Evolutionary conservation across 2,113 vertebrate species (phyloP), one percentile per base, ranked within the genome.

Genomic region (Pomatostomus ruficeps): DNA sequence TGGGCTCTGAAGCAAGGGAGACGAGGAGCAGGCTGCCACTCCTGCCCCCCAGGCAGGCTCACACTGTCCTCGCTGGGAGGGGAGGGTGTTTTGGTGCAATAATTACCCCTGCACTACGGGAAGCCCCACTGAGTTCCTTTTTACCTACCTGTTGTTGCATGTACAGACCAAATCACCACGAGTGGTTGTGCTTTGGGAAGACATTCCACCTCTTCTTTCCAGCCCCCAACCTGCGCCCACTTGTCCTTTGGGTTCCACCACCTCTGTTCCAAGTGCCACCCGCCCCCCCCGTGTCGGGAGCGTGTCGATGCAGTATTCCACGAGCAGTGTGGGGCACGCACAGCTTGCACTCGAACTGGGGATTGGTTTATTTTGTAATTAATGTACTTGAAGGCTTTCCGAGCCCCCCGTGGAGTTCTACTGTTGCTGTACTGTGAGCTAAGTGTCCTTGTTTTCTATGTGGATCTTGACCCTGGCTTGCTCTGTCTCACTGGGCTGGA

Each of bases 401-500:
- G 2, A 95, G 94, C 89, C 87, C 92, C 90, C 81, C 0, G 80
- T 91, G 91, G 96, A 95, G 91, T 95, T 89, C 85, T 79, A 85
- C 88, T 55, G 89, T 95, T 94, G 93, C 95, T 93, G 96, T 97
- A 93, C 94, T 73, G 94, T 97, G 95, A 95, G 96, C 93, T 96
- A 95, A 90, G 95, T 97, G 95, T 91, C 97, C 97, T 96, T 91
- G 97, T 96, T 97, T 95, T 93, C 89, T 96, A 92, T 72, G 95
- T 95, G 91, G 72, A 87, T 95, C 93, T 95, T 96, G 77, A 82
- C 90, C 97, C 97, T 95, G 74, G 91, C 96, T 97, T 85, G 93
- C 97, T 97, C 97, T 96, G 94, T 97, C 96, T 97, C 93, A 95
- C 96, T 97, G 97, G 96, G 96, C 93, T 89, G 96, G 97, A 96